A percentile compares a stretch with the other conserved stretches of the same genome.
Evolutionary conservation across 1,140 invertebrate genomes (phyloP).

Genomic region (Neocloeon triangulifer): DNA sequence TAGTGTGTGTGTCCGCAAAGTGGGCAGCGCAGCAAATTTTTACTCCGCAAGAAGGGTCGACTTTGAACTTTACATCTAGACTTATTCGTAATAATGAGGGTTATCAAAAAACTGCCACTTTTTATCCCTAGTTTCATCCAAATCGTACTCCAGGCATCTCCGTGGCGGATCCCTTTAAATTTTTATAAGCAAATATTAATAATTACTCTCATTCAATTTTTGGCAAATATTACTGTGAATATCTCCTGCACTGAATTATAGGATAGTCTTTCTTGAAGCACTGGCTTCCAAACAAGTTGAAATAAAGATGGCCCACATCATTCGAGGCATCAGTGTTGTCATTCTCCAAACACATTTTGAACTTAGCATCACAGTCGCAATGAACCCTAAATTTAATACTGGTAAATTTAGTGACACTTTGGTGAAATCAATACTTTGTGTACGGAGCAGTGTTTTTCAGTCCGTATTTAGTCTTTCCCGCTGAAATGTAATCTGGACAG

Average conservation of each 20-base stretch:
- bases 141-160: constrained; percentile 25
- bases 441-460: constrained; percentile 35
- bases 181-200: constrained; percentile 12
- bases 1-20: constrained; percentile 65
- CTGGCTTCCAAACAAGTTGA: constrained; percentile 32
- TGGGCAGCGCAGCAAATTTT: constrained; percentile 44
- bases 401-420: too few relatives aligned
- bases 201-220: background rate
- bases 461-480: constrained; percentile 28
- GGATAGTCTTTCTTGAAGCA: constrained; percentile 45
- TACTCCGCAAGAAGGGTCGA: constrained; percentile 77
- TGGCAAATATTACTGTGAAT: constrained; percentile 9
- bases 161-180: constrained; percentile 14
- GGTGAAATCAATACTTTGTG: constrained; percentile 26
- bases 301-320: constrained; percentile 39
- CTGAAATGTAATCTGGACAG: constrained; percentile 36
- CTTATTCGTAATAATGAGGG: too few relatives aligned
- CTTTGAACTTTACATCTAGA: constrained; percentile 67
- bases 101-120: constrained; percentile 33
- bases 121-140: constrained; percentile 21
- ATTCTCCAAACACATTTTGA: constrained; percentile 34
- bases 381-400: too few relatives aligned
- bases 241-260: constrained; percentile 26
- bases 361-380: constrained; percentile 42
- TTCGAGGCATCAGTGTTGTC: constrained; percentile 21